phyloP scores from a whole-genome alignment of 2,888 invertebrate genomes.

The Didymodactylos carnosus region DNA sequence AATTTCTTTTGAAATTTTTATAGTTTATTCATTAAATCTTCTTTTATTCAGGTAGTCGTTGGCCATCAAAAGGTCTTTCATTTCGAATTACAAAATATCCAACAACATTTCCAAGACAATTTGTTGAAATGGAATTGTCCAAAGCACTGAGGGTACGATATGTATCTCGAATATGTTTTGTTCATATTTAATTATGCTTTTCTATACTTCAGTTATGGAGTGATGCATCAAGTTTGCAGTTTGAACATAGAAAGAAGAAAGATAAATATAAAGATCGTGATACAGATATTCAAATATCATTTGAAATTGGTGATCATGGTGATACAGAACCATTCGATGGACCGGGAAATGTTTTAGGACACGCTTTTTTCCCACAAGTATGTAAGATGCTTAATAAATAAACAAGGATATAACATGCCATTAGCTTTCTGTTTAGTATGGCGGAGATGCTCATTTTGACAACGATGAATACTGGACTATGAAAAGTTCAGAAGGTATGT shows the following conservation, averaged over 20 bases:
- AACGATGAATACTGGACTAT: neutral
- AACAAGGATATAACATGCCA: no score
- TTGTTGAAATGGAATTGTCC: neutral
- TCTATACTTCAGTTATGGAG: neutral
- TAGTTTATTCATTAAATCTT: no score
- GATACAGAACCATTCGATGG: constrained; percentile 1
- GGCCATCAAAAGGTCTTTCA: neutral
- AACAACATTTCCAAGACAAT: neutral
- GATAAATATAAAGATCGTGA: neutral
- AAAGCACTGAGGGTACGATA: neutral
- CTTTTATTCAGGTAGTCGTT: neutral
- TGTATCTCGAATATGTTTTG: no score
- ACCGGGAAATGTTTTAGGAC: neutral
- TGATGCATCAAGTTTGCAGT: neutral
- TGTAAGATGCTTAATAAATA: no score
- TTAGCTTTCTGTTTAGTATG: no score
- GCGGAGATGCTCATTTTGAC: neutral
- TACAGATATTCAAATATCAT: neutral
- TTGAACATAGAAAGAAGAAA: neutral
- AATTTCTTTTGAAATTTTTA: no score
- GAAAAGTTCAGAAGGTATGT: no score
- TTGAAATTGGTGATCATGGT: neutral
- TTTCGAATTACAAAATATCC: neutral
- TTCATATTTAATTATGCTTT: neutral
- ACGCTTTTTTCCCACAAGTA: neutral